Conservation (phyloP, 2,888 invertebrate species). For the Malthinus seriepunctatus region DNA sequence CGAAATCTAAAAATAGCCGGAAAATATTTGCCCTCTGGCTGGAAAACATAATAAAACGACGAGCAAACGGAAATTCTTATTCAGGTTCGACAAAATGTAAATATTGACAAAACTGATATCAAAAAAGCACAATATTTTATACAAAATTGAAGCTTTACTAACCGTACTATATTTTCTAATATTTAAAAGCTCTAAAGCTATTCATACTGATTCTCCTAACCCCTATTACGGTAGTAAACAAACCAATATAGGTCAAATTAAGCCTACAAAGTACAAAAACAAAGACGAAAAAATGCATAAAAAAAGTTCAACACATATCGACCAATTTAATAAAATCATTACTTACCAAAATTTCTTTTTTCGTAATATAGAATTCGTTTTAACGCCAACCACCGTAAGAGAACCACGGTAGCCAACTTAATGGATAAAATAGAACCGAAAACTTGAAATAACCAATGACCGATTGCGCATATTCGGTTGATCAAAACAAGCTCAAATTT, state of each 20-base stretch:
- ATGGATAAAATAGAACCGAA: constrained; percentile 54
- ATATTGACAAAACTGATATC: constrained; percentile 27
- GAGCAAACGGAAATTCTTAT: constrained; percentile 21
- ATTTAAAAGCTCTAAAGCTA: neutral
- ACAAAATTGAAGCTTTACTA: neutral
- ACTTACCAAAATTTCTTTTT: constrained; percentile 38
- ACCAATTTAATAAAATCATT: constrained; percentile 6
- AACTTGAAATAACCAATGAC: constrained; percentile 50
- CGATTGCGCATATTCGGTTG: constrained; percentile 49
- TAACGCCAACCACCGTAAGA: constrained; percentile 53
- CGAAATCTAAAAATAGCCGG: constrained; percentile 25
- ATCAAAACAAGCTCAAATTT: constrained; percentile 33
- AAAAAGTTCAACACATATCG: neutral
- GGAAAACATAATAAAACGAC: constrained; percentile 30
- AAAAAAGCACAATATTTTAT: constrained; percentile 13
- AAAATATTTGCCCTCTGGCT: constrained; percentile 30
- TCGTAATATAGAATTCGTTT: constrained; percentile 43
- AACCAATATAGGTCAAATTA: neutral
- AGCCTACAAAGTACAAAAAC: neutral
- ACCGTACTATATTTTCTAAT: neutral
- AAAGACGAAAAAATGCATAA: constrained; percentile 1
- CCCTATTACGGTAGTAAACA: constrained; percentile 22
- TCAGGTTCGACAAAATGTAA: constrained; percentile 38
- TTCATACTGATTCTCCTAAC: constrained; percentile 12
- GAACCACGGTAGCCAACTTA: constrained; percentile 56